Evolutionary conservation across 2,888 invertebrate genomes (phyloP), one percentile per base, ranked within the genome.

Genomic region (Torymus texanus): DNA sequence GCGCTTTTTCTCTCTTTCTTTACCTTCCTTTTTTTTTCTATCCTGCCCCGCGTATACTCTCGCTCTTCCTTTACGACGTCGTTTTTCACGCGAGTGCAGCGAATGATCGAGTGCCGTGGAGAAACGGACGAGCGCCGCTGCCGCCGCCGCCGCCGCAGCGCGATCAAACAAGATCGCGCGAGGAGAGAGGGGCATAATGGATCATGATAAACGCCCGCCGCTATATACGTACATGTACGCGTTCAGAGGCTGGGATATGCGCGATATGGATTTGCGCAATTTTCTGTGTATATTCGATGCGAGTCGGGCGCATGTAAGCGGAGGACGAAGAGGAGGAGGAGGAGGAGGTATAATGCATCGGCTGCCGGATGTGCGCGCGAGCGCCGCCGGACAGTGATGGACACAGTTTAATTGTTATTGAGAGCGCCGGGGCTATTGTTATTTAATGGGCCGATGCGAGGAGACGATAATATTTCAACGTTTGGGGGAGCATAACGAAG

Each of bases 91-190:
- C 61, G 59, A 61, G 62, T 61, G 67, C 29, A 29, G 29, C 65
- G 70, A 76, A 80, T 80, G 75, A 80, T 80, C 80, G 76, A 80
- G 73, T 63, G 58, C 71, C 67, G 56, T 50, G 51, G 41, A 63
- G 75, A 79, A 75, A 56, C 56, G 51, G 50, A 58, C 29, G 29
- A 29, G 29, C 29, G 29, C 29, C 29, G 29, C 29, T 62, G 75
- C 62, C 59, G 63, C 21, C 29, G 29, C 29, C 29, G 29, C 29
- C 67, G 74, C 61, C 59, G 53, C 70, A 59, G 13, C 58, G 59
- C 68, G 76, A 76, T 76, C 73, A 67, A 76, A 73, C 56, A 65
- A 29, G 73, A 80, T 80, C 72, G 53, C 73, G 61, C 29, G 29
- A 29, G 29, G 29, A 29, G 29, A 29, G 29, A 76, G 75, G 62